phyloP scores from a whole-genome alignment of 2,888 invertebrate genomes.

The Penaeus monodon region DNA sequence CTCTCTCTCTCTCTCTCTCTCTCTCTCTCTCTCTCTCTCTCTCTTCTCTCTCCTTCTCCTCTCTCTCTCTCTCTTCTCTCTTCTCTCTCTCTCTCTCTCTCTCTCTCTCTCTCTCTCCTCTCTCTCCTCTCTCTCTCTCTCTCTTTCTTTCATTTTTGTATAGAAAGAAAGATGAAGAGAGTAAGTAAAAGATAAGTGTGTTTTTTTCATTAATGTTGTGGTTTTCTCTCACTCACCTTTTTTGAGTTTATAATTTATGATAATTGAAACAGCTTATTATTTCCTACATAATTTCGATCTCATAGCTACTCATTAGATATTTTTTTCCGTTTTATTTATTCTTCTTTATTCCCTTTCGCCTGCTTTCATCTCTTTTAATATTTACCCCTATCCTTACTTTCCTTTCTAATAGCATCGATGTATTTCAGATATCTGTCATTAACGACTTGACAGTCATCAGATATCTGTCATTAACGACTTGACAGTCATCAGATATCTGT shows the following conservation, averaged over 20 bases:
- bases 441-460: too few relatives aligned
- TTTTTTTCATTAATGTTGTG: too few relatives aligned
- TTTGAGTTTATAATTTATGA: too few relatives aligned
- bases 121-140: neutral
- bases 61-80: neutral
- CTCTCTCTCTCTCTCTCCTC: neutral
- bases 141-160: neutral
- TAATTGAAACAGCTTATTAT: neutral
- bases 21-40: slow-evolving; percentile 13
- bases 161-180: neutral
- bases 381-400: neutral
- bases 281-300: neutral
- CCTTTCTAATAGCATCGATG: too few relatives aligned
- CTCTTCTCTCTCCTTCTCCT: neutral
- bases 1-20: slow-evolving; percentile 5
- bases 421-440: too few relatives aligned
- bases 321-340: neutral
- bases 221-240: too few relatives aligned
- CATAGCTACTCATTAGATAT: neutral
- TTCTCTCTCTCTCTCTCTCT: neutral
- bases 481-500: too few relatives aligned
- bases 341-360: neutral
- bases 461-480: too few relatives aligned
- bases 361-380: neutral
- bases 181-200: too few relatives aligned